These are phyloP conservation scores for Chiloscyllium plagiosum DNA, from an alignment of 2,113 vertebrate species.

Conservation along the genomic window DNA sequence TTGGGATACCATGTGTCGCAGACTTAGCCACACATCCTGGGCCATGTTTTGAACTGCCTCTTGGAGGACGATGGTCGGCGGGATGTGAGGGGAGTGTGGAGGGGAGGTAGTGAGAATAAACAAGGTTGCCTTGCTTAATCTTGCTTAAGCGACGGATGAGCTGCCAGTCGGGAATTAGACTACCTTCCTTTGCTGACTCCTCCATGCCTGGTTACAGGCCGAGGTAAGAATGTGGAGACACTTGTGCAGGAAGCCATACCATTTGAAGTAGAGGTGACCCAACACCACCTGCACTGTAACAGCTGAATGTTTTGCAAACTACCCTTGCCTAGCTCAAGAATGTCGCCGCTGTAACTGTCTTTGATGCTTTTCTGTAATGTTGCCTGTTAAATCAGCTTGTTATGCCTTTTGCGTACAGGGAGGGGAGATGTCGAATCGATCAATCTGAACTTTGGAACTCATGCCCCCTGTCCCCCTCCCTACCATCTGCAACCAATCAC, in stretches of 20 bases:
- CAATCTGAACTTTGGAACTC: background rate
- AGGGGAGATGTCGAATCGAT: background rate
- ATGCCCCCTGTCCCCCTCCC: background rate
- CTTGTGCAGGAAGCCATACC: background rate
- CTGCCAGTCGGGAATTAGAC: background rate
- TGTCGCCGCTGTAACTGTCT: background rate
- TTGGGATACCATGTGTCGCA: too few relatives aligned
- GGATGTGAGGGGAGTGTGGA: background rate
- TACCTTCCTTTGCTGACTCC: background rate
- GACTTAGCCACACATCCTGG: background rate
- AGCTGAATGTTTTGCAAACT: background rate
- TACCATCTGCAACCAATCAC: background rate
- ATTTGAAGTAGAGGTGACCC: background rate
- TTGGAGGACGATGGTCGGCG: background rate
- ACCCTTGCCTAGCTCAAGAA: background rate
- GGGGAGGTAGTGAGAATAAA: background rate
- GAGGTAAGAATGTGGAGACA: background rate
- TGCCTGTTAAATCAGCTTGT: background rate
- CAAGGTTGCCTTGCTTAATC: background rate
- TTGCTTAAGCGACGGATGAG: background rate
- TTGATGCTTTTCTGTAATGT: background rate
- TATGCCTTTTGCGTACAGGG: background rate
- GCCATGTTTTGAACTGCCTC: background rate
- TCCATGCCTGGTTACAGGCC: background rate
- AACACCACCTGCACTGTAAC: background rate